Conservation (phyloP, 2,113 vertebrate genomes). For the Cephalopholis sonnerati region DNA sequence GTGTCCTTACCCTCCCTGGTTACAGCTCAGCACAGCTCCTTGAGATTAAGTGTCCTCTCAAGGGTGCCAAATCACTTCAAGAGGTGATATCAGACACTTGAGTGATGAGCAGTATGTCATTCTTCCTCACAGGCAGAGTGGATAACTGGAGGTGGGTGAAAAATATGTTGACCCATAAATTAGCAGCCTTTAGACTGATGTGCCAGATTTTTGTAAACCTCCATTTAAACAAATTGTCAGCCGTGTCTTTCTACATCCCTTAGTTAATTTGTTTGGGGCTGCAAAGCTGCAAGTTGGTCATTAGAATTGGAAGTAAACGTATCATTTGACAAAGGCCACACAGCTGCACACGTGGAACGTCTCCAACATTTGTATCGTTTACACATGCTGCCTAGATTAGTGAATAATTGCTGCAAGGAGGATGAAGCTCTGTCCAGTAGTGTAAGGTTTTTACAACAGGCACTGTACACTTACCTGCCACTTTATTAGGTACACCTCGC, state of each 20-base stretch:
- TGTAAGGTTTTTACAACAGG: too few relatives aligned
- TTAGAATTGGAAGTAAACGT: not conserved
- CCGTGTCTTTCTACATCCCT: not conserved
- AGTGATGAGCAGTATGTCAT: not conserved
- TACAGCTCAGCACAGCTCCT: not conserved
- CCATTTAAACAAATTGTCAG: not conserved
- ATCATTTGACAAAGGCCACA: not conserved
- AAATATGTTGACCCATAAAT: not conserved
- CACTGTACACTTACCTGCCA: too few relatives aligned
- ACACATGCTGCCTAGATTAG: not conserved
- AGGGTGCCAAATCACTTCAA: not conserved
- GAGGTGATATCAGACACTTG: not conserved
- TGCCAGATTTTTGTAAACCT: not conserved
- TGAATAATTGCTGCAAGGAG: not conserved
- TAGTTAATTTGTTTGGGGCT: not conserved
- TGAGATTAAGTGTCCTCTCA: conserved; percentile 8
- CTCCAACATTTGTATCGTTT: not conserved
- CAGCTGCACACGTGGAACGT: not conserved
- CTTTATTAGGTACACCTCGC: too few relatives aligned
- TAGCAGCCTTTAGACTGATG: not conserved
- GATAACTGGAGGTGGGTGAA: not conserved
- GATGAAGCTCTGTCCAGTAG: too few relatives aligned
- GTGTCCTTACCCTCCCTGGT: not conserved
- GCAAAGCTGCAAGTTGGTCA: not conserved
- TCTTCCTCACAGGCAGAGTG: not conserved